These are phyloP conservation scores for Eupithecia subfuscata DNA, from an alignment of 2,888 invertebrate species.

Conservation along the genomic window DNA sequence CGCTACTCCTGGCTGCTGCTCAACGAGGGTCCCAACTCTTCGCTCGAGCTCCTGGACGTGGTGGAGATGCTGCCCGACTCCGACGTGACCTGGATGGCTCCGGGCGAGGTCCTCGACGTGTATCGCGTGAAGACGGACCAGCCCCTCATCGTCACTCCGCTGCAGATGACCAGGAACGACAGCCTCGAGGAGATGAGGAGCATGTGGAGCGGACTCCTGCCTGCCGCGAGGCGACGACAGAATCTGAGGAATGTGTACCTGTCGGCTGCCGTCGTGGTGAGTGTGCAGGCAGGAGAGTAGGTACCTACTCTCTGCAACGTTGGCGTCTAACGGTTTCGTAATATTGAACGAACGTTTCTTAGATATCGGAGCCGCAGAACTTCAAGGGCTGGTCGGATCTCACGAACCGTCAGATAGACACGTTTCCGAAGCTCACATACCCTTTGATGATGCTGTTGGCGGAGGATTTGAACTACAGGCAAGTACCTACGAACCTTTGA, in stretches of 20 bases:
- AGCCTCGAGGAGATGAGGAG: slow-evolving; percentile 43
- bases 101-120: slow-evolving; percentile 58
- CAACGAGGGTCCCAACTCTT: slow-evolving; percentile 49
- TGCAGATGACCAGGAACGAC: slow-evolving; percentile 47
- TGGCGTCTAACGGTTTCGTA: not conserved
- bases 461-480: slow-evolving; percentile 69
- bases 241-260: slow-evolving; percentile 61
- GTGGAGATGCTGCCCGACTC: slow-evolving; percentile 65
- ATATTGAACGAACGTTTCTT: slow-evolving; percentile 4
- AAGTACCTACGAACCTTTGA: not conserved
- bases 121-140: slow-evolving; percentile 58
- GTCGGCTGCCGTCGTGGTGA: slow-evolving; percentile 62
- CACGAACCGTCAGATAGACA: slow-evolving; percentile 66
- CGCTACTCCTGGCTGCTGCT: slow-evolving; percentile 71
- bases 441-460: slow-evolving; percentile 68
- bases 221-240: slow-evolving; percentile 60
- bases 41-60: slow-evolving; percentile 43
- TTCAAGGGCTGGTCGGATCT: slow-evolving; percentile 71
- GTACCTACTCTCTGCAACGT: not conserved
- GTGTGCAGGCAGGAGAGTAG: slow-evolving; percentile 39
- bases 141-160: slow-evolving; percentile 48
- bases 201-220: slow-evolving; percentile 56
- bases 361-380: slow-evolving; percentile 66
- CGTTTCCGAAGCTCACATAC: slow-evolving; percentile 70
- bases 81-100: slow-evolving; percentile 64